phyloP scores from a whole-genome alignment of 1,140 invertebrate species.

The Dryas iulia region DNA sequence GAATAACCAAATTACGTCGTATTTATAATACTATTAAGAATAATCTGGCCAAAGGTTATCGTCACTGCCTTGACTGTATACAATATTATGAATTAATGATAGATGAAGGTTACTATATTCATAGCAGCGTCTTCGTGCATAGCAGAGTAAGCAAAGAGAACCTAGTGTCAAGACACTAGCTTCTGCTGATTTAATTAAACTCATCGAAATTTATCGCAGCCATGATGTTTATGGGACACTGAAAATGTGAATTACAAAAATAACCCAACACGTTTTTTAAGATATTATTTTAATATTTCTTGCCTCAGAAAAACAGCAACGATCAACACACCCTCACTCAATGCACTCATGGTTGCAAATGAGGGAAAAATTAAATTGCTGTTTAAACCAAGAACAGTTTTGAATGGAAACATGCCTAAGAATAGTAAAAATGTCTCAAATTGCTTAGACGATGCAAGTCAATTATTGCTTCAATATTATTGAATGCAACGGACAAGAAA shows the following conservation, averaged over 20 bases:
- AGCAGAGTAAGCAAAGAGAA: no score
- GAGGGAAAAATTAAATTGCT: not conserved
- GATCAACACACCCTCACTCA: not conserved
- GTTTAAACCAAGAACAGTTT: not conserved
- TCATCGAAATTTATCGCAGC: no score
- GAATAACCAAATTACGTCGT: not conserved
- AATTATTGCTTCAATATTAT: not conserved
- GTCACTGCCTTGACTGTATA: not conserved
- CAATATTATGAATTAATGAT: not conserved
- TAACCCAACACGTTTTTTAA: not conserved
- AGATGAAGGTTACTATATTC: not conserved
- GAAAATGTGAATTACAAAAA: no score
- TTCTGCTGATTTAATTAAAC: no score
- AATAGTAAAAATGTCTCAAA: not conserved
- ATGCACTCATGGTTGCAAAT: not conserved
- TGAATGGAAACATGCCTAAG: not conserved
- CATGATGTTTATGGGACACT: no score
- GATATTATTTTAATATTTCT: not conserved
- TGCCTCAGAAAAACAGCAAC: not conserved
- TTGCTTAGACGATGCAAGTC: not conserved
- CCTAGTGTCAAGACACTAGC: no score
- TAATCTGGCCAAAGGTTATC: not conserved
- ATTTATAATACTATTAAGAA: not conserved
- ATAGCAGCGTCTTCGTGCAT: no score
- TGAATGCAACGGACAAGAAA: not conserved